Evolutionary conservation across 2,888 invertebrate genomes (phyloP).

Genomic region (Chymomyza amoena): DNA sequence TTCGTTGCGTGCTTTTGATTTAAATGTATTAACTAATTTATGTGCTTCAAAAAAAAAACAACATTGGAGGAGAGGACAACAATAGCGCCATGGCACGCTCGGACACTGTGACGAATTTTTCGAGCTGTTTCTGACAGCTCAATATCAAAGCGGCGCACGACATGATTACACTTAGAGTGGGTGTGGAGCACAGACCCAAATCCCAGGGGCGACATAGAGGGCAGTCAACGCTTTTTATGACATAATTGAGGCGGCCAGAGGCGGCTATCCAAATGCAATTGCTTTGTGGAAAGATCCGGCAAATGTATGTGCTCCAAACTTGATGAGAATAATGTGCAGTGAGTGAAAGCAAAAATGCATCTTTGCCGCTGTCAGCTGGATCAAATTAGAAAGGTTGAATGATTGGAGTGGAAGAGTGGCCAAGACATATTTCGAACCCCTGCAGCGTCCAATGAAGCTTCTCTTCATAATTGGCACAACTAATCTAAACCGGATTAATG

Average conservation of each 20-base stretch:
- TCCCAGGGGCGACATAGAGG: not conserved
- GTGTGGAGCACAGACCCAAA: not conserved
- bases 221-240: not conserved
- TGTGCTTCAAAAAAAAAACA: conserved; percentile 26
- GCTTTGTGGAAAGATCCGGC: not conserved
- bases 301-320: too few species aligned
- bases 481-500: conserved; percentile 47
- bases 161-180: not conserved
- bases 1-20: conserved; percentile 51
- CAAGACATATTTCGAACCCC: conserved; percentile 15
- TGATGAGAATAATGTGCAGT: conserved; percentile 29
- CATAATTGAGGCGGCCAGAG: not conserved
- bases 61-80: conserved; percentile 14
- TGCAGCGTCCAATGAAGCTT: not conserved
- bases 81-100: conserved; percentile 33
- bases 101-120: conserved; percentile 28
- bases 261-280: conserved; percentile 26
- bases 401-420: conserved; percentile 40
- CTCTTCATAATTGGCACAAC: not conserved
- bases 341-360: conserved; percentile 56
- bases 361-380: conserved; percentile 30
- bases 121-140: conserved; percentile 26
- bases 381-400: conserved; percentile 65
- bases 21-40: conserved; percentile 70
- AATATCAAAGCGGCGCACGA: conserved; percentile 10